Evolutionary conservation across 2,113 vertebrate species (phyloP).

Genomic region (Laterallus jamaicensis): DNA sequence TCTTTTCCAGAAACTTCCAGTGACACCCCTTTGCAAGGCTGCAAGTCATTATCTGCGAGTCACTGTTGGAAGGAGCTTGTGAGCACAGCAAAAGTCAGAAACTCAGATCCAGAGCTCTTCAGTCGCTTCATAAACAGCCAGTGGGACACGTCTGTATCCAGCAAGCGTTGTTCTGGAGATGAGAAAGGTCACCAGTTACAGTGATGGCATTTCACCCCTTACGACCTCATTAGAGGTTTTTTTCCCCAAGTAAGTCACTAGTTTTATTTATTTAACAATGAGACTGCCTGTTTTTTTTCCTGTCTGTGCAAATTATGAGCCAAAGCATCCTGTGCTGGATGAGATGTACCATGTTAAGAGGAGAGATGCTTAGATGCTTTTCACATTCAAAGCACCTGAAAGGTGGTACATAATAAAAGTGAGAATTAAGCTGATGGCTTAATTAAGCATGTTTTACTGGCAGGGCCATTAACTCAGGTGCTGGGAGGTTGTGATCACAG

Average conservation of each 20-base stretch:
- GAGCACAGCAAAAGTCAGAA: background rate
- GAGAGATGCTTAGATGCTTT: background rate
- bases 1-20: background rate
- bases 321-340: background rate
- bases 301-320: background rate
- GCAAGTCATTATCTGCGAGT: background rate
- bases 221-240: constrained; percentile 27
- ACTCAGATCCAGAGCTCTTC: background rate
- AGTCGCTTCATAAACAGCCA: background rate
- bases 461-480: background rate
- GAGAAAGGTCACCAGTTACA: constrained; percentile 3
- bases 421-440: background rate
- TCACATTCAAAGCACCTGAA: background rate
- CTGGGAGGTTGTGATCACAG: background rate
- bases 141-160: background rate
- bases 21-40: background rate
- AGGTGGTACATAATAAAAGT: background rate
- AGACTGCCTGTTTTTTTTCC: background rate
- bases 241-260: background rate
- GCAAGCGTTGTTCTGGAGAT: constrained; percentile 7
- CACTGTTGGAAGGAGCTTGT: background rate
- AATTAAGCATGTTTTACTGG: background rate
- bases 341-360: background rate
- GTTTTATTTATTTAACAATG: background rate
- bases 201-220: background rate